Percentiles rank a stretch among this genome's conserved stretches.
Evolutionary conservation across 2,113 vertebrate genomes (phyloP).

Genomic region (Gobiocypris rarus): DNA sequence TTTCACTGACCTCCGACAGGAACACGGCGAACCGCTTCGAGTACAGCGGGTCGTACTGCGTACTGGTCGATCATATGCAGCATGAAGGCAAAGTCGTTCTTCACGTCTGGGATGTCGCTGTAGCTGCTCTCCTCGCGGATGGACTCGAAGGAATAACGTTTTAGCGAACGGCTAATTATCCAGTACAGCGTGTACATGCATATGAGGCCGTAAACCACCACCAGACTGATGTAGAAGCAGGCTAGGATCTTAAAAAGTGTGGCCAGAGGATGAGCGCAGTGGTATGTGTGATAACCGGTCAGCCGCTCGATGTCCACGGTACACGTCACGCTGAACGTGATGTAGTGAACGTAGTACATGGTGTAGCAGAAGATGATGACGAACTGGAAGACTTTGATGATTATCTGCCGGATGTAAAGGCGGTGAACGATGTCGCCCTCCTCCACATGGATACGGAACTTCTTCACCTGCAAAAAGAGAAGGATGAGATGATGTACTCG

Average conservation of each 20-base stretch:
- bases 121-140: conserved; percentile 98
- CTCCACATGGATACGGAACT: conserved; percentile 94
- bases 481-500: not conserved
- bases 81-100: conserved; percentile 99
- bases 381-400: conserved; percentile 98
- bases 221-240: conserved; percentile 95
- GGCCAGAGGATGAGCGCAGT: conserved; percentile 93
- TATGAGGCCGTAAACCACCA: conserved; percentile 91
- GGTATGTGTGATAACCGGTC: conserved; percentile 90
- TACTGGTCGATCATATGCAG: conserved; percentile 97
- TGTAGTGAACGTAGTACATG: conserved; percentile 88
- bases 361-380: conserved; percentile 94
- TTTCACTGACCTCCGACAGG: conserved; percentile 96
- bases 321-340: conserved; percentile 88
- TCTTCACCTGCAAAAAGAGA: conserved; percentile 79
- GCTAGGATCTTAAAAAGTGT: conserved; percentile 97
- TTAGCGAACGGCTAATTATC: conserved; percentile 93
- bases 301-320: conserved; percentile 89
- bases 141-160: conserved; percentile 96
- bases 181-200: conserved; percentile 98
- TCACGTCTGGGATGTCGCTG: conserved; percentile 94
- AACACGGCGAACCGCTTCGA: conserved; percentile 97
- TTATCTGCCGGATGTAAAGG: conserved; percentile 94
- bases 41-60: conserved; percentile 95
- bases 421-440: conserved; percentile 96